Conservation (phyloP, 2,113 vertebrate species). For the Bubo scandiacus region DNA sequence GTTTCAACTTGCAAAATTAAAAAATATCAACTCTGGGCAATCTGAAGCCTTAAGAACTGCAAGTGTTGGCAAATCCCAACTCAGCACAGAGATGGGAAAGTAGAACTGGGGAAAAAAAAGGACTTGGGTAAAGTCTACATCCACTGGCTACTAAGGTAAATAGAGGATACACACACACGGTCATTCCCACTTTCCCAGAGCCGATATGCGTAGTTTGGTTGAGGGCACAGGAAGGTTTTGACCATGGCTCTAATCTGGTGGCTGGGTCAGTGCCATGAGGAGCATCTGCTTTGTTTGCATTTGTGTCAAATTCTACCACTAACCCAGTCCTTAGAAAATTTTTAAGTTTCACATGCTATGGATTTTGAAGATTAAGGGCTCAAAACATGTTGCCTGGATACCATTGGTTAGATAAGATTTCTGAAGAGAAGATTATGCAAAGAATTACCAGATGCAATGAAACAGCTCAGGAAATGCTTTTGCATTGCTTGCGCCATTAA, state of each 20-base stretch:
- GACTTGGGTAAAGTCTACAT: not conserved
- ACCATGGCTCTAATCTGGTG: not conserved
- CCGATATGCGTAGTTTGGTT: accelerated
- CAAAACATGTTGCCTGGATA: conserved; percentile 9
- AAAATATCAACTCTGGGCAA: not conserved
- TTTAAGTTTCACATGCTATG: not conserved
- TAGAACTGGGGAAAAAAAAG: not conserved
- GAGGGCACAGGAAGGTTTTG: not conserved
- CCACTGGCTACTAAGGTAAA: not conserved
- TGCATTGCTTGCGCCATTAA: not conserved
- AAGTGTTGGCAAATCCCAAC: not conserved
- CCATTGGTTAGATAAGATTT: conserved; percentile 39
- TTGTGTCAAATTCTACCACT: not conserved
- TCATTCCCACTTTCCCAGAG: not conserved
- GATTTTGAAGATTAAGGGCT: conserved; percentile 47
- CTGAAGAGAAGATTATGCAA: conserved; percentile 19
- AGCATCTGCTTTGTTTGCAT: not conserved
- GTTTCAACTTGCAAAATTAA: conserved; percentile 44
- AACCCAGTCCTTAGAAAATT: not conserved
- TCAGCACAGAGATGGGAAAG: not conserved
- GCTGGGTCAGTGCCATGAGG: not conserved
- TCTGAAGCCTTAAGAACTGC: not conserved
- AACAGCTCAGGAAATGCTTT: conserved; percentile 38
- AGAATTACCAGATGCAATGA: not conserved
- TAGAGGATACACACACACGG: not conserved